These are phyloP conservation scores for Pedionomus torquatus DNA, from an alignment of 2,113 vertebrate genomes.

Conservation along the genomic window DNA sequence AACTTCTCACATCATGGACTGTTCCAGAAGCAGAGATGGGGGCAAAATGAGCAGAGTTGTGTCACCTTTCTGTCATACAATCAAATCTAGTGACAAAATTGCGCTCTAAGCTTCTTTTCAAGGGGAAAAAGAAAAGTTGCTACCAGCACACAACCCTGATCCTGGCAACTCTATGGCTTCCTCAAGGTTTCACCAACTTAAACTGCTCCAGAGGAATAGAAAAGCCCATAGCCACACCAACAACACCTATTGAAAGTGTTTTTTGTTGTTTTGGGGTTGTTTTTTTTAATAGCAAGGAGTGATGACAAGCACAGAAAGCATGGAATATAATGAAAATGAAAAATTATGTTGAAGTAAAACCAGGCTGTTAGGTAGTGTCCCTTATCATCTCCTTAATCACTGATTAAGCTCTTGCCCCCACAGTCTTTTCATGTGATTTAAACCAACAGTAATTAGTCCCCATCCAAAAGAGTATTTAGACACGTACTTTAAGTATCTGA, in stretches of 20 bases:
- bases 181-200: neutral
- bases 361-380: neutral
- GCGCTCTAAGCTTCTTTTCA: neutral
- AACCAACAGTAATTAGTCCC: neutral
- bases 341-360: neutral
- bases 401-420: neutral
- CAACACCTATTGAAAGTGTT: neutral
- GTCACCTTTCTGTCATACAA: neutral
- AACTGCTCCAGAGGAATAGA: neutral
- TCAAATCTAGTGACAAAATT: neutral
- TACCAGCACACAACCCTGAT: neutral
- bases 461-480: neutral
- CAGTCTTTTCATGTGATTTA: neutral
- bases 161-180: neutral
- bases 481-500: neutral
- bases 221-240: neutral
- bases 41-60: neutral
- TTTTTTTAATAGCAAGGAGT: neutral
- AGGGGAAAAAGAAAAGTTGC: neutral
- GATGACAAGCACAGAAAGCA: neutral
- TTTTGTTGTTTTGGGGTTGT: no score
- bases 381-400: neutral
- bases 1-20: neutral
- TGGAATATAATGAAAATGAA: neutral
- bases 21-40: neutral